Percentiles rank a stretch among this genome's conserved stretches.
These are phyloP conservation scores for Amblyraja radiata DNA, from an alignment of 2,797 vertebrate genomes.

Conservation along the genomic window DNA sequence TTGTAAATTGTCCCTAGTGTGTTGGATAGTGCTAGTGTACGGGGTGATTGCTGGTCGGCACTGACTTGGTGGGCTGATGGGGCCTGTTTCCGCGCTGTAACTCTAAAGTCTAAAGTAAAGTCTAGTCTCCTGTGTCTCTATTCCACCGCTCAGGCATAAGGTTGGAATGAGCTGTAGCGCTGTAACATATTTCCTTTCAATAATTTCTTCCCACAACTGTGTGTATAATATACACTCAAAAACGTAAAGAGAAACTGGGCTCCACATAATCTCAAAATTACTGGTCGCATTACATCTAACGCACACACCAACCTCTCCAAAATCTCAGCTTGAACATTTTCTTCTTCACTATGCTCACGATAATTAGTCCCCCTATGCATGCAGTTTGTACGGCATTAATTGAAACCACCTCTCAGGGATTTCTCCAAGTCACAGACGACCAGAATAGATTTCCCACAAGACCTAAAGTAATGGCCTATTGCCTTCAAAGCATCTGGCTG, in stretches of 20 bases:
- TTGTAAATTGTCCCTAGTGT: too few relatives aligned
- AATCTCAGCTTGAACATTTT: not conserved
- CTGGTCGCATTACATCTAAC: not conserved
- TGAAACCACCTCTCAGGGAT: not conserved
- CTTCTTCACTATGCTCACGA: too few relatives aligned
- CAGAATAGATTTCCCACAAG: not conserved
- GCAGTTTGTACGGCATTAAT: not conserved
- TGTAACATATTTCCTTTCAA: not conserved
- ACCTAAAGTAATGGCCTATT: not conserved
- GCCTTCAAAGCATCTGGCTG: slow-evolving; percentile 13
- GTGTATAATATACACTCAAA: not conserved
- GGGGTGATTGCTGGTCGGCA: too few relatives aligned
- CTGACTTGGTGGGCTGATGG: too few relatives aligned
- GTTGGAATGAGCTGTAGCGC: not conserved
- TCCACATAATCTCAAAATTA: not conserved
- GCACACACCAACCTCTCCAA: not conserved
- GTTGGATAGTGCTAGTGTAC: too few relatives aligned
- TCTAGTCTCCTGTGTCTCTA: too few relatives aligned
- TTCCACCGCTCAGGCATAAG: not conserved
- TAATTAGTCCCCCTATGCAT: not conserved
- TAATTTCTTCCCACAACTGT: not conserved
- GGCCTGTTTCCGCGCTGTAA: too few relatives aligned
- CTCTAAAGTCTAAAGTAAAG: too few relatives aligned
- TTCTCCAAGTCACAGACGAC: not conserved
- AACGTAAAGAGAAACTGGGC: not conserved